phyloP scores from a whole-genome alignment of 2,113 vertebrate genomes.

The Corapipo altera region DNA sequence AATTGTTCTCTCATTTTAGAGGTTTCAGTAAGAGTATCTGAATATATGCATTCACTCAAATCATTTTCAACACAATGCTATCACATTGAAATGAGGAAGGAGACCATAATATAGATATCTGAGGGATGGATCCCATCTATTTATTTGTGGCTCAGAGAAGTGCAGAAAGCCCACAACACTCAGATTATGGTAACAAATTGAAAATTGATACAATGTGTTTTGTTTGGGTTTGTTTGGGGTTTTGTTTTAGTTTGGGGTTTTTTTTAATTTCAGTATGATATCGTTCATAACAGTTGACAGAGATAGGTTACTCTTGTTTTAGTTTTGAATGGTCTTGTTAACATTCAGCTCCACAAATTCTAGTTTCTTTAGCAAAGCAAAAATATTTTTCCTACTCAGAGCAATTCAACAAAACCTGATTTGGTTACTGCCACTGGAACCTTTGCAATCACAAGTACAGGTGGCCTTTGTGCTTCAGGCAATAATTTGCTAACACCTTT shows the following conservation, averaged over 20 bases:
- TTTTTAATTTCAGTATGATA: neutral
- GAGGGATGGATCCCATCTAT: neutral
- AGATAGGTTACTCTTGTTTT: neutral
- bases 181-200: neutral
- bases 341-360: neutral
- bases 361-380: neutral
- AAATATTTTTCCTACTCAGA: neutral
- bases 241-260: neutral
- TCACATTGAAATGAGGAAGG: neutral
- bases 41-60: neutral
- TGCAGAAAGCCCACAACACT: neutral
- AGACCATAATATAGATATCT: neutral
- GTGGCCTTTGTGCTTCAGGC: neutral
- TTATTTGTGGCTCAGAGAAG: neutral
- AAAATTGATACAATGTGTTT: neutral
- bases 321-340: neutral
- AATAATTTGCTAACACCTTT: neutral
- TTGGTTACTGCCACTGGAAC: neutral
- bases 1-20: neutral
- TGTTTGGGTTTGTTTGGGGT: neutral
- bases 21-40: neutral
- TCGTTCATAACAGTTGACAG: neutral
- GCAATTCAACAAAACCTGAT: neutral
- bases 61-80: neutral
- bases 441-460: neutral